Base-by-base conservation (phyloP, 2,797 vertebrate genomes). In the Heliangelus exortis region DNA sequence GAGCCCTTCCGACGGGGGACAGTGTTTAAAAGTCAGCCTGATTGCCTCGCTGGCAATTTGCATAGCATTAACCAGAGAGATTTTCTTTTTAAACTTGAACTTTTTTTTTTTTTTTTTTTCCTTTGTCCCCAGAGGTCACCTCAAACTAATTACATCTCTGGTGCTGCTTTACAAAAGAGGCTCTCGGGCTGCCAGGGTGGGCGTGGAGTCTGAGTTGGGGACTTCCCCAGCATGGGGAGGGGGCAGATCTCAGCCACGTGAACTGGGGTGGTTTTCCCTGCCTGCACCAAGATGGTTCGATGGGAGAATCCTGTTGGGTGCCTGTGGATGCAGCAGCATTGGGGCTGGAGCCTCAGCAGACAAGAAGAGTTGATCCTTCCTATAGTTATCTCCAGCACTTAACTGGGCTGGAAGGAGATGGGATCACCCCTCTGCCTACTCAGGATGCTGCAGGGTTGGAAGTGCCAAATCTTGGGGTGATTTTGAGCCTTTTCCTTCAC, bases 31-130 rank as follows among this genome's bases (percentile, higher is more conserved):
- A 98, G 98, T 98, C 97, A 97, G 96, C 72, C 97, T 98, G 98
- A 98, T 98, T 98, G 98, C 98, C 97, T 98, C 41, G 12, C 68
- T 96, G 96, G 96, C 97, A 97, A 98, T 98, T 98, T 98, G 97
- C 98, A 98, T 98, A 97, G 96, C 96, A 98, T 98, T 98, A 98
- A 94, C 96, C 90, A 94, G 96, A 96, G 94, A 97, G 90, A 93
- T 96, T 93, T 36, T 95, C 98, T 98, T 97, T 91, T 96, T 97
- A 95, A 97, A 68, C 92, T 58, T 97, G 95, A 96, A 97, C 80
- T 96, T 93, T 84, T 93, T 95, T 91, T 83, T 93, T 94, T 93
- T 86, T 15, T 72, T 57, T 95, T 39, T 39, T 36, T 36, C 36
- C 36, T 36, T 36, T 36, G 9, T 11, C 36, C 48, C 50, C 89